Conservation (phyloP, 2,888 invertebrate genomes). For the Amphipoea lucens region DNA sequence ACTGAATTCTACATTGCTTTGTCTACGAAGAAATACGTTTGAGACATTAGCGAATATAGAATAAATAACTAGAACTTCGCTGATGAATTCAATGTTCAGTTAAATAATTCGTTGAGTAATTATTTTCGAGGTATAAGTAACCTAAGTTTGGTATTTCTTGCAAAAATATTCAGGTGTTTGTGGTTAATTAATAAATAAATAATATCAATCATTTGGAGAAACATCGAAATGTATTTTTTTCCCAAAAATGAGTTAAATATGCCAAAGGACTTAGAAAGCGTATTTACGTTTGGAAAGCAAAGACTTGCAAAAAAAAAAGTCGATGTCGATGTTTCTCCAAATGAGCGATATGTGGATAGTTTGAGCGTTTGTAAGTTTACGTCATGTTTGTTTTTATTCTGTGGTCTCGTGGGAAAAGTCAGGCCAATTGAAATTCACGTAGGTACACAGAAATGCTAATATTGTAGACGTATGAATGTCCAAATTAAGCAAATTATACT, state of each 20-base stretch:
- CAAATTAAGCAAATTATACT: too few species aligned
- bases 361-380: not conserved
- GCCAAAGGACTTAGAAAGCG: too few species aligned
- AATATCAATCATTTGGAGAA: too few species aligned
- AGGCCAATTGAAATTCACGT: not conserved
- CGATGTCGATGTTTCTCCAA: too few species aligned
- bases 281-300: too few species aligned
- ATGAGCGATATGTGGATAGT: not conserved
- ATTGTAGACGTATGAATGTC: too few species aligned
- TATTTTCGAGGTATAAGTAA: not conserved
- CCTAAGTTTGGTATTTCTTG: too few species aligned
- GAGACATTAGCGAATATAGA: not conserved
- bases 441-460: too few species aligned
- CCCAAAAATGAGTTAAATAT: too few species aligned
- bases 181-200: not conserved
- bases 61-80: not conserved
- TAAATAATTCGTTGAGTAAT: not conserved
- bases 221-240: too few species aligned
- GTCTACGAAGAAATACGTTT: not conserved
- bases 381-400: conserved; percentile 24
- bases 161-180: not conserved
- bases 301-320: too few species aligned
- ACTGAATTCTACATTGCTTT: not conserved
- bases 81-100: not conserved
- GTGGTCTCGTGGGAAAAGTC: conserved; percentile 11